These are phyloP conservation scores for Danio rerio DNA, from an alignment of 2,113 vertebrate genomes.

Conservation along the genomic window GRCz12tu NC_133180.1:53687001-53687500, in stretches of 20 bases:
- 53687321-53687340: conserved; percentile 26
- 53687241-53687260: background rate
- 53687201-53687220: background rate
- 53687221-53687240: background rate
- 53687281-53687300: conserved; percentile 5
- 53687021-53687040: conserved; percentile 91
- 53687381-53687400: conserved; percentile 88
- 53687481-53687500: conserved; percentile 45
- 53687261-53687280: background rate
- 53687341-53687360: conserved; percentile 78
- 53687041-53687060: conserved; percentile 85
- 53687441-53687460: conserved; percentile 89
- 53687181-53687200: background rate
- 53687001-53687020: conserved; percentile 94
- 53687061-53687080: conserved; percentile 74
- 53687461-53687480: conserved; percentile 61
- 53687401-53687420: conserved; percentile 83
- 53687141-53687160: background rate
- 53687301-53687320: conserved; percentile 31
- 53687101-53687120: conserved; percentile 12
- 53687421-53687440: conserved; percentile 74
- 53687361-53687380: conserved; percentile 87
- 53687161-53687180: background rate
- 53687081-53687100: conserved; percentile 53
- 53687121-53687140: background rate